These are phyloP conservation scores for Mormoops blainvillei DNA, from an alignment of 2,113 vertebrate species.

Conservation along the genomic window DNA sequence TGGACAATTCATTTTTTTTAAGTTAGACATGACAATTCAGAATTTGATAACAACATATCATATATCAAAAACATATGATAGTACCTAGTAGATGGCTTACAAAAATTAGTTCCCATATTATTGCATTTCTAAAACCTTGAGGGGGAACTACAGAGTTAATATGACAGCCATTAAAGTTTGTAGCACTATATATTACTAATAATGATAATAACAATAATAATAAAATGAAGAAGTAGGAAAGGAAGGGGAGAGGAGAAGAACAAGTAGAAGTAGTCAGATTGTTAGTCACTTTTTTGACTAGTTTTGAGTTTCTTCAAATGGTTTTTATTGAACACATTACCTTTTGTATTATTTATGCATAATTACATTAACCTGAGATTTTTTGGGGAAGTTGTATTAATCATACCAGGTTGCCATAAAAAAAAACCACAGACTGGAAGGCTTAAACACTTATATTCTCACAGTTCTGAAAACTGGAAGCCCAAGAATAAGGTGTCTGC, in stretches of 20 bases:
- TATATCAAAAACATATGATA: background rate
- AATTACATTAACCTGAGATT: background rate
- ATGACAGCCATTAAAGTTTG: background rate
- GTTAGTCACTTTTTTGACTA: background rate
- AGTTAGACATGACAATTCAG: background rate
- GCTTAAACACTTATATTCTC: background rate
- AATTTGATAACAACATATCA: background rate
- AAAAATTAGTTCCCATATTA: background rate
- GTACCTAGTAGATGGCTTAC: background rate
- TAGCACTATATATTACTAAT: background rate
- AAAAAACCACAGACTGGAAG: background rate
- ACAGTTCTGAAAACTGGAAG: background rate
- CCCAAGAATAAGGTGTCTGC: background rate
- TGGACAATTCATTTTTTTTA: background rate
- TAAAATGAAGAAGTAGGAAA: background rate
- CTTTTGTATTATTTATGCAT: background rate
- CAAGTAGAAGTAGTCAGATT: background rate
- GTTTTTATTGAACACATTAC: background rate
- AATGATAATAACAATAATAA: background rate
- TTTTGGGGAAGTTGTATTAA: background rate
- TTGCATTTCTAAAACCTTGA: background rate
- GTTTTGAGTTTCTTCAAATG: background rate
- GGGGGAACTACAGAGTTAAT: background rate
- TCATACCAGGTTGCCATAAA: background rate
- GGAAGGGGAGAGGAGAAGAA: background rate